Percentiles rank a stretch among this genome's conserved stretches.
These are phyloP conservation scores for Natrix natrix DNA, from an alignment of 2,797 vertebrate genomes.

Conservation along the genomic window DNA sequence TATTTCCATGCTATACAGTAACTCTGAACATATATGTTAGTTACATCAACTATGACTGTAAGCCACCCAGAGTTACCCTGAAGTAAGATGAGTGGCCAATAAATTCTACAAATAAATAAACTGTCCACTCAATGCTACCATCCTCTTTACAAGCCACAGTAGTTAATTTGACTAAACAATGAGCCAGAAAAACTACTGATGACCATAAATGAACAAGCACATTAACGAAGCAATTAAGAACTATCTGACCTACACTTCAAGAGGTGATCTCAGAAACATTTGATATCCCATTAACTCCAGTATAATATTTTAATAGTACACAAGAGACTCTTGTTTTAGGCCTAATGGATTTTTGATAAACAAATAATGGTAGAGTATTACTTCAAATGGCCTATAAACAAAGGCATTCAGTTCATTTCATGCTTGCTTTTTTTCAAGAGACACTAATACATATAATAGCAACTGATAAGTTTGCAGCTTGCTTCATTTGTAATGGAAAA, in stretches of 20 bases:
- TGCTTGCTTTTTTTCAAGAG: neutral
- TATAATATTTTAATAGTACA: neutral
- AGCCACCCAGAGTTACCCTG: neutral
- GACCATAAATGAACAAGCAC: neutral
- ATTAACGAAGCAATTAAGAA: neutral
- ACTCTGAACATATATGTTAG: neutral
- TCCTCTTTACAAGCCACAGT: neutral
- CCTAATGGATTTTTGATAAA: neutral
- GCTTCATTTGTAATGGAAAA: neutral
- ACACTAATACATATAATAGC: neutral
- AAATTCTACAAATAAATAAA: neutral
- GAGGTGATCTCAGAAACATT: neutral
- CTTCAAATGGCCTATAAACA: conserved; percentile 6
- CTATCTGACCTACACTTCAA: neutral
- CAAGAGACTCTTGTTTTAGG: neutral
- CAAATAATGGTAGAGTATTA: neutral
- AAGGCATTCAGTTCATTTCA: neutral
- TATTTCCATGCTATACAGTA: neutral
- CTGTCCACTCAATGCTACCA: neutral
- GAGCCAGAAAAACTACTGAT: neutral
- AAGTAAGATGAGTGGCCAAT: neutral
- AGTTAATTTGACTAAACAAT: neutral
- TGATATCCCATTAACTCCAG: neutral
- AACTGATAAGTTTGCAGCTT: neutral
- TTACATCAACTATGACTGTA: neutral